Percentiles rank a stretch among this genome's conserved stretches.
Evolutionary conservation across 2,888 invertebrate genomes (phyloP).

Genomic region (Drosophila trichaetosa): DNA sequence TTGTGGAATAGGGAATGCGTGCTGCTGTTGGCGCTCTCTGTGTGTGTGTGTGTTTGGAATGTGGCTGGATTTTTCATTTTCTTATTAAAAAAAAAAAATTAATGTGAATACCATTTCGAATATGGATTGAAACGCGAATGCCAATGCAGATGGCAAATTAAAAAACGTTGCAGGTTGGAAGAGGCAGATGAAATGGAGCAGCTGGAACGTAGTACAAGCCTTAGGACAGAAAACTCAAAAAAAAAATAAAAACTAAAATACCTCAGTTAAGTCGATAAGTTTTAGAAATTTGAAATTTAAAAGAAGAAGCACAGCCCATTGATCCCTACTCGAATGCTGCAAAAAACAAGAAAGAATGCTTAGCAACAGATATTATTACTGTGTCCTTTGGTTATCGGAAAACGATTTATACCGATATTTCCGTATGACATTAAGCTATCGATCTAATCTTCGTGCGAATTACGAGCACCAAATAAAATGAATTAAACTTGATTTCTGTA

Average conservation of each 20-base stretch:
- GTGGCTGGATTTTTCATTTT: constrained; percentile 18
- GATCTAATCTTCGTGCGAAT: not conserved
- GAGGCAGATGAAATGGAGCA: not conserved
- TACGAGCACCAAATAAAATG: not conserved
- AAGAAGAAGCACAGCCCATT: not conserved
- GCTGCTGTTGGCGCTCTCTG: not conserved
- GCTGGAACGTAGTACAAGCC: not conserved
- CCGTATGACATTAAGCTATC: not conserved
- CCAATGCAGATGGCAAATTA: constrained; percentile 3
- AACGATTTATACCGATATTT: not conserved
- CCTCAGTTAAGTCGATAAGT: not conserved
- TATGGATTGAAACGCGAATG: constrained; percentile 1
- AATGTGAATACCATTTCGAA: constrained; percentile 3
- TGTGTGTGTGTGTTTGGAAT: constrained; percentile 6
- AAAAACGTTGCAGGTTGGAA: not conserved
- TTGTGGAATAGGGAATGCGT: not conserved
- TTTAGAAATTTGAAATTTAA: not conserved
- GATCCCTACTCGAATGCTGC: not conserved
- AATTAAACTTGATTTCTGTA: not conserved
- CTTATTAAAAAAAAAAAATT: not conserved
- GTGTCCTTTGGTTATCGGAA: not conserved
- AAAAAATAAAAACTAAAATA: not conserved
- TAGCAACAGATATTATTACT: not conserved
- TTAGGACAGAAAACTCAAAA: not conserved
- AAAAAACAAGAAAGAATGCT: not conserved